Evolutionary conservation across 2,113 vertebrate genomes (phyloP), one percentile per base, ranked within the genome.

Genomic region (Triplophysa siluroides): DNA sequence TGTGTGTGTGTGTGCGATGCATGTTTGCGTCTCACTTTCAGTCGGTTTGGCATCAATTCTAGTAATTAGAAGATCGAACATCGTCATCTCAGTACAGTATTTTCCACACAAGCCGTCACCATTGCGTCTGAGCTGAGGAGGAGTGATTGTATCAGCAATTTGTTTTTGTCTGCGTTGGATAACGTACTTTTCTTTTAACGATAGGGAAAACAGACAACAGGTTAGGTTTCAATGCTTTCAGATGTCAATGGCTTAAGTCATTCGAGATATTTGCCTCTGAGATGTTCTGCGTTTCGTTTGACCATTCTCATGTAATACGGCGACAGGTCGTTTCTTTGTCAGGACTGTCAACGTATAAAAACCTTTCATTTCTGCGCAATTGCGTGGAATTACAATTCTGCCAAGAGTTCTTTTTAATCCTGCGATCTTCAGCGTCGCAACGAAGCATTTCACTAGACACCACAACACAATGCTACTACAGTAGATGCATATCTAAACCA

Each of bases 401-500:
- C 26, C 21, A 16, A 18, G 12, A 67, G 26, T 66, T 78, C 23
- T 6, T 13, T 19, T 10, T 33, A 52, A 24, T 73, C 50, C 41
- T 50, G 19, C 29, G 52, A 56, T 19, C 43, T 81, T 70, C 69
- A 26, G 56, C 41, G 18, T 23, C 26, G 63, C 68, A 76, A 60
- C 81, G n/a, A 75, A 76, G 63, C 19, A 13, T 47, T 65, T 26
- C 54, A 76, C 26, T 56, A 78, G 47, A 66, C 24, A 78, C 77
- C 81, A 88, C 45, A 69, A 72, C 23, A 21, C 56, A 71, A 45
- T 41, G 33, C 76, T 80, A 77, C 41, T 76, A 86, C 82, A 85
- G 41, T 69, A 82, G 76, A 83, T 87, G 75, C 83, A 78, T 85
- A 82, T 82, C 52, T 43, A 26, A 82, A 61, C 73, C 84, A 24